Percentiles rank a stretch among this genome's conserved stretches.
These are phyloP conservation scores for Chiroxiphia lanceolata DNA, from an alignment of 2,797 vertebrate genomes.

Conservation along the genomic window DNA sequence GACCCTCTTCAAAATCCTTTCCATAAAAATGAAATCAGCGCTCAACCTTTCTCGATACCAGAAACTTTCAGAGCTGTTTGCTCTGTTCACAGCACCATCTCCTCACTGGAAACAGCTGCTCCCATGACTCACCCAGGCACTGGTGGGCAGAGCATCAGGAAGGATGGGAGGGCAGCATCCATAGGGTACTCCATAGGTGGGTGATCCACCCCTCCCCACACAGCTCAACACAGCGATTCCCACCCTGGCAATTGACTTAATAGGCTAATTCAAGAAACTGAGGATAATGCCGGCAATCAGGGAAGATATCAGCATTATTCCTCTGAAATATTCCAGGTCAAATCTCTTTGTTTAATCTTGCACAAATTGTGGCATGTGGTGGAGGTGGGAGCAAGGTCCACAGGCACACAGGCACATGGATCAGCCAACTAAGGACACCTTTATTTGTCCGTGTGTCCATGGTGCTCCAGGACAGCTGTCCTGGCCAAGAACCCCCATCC, in stretches of 20 bases:
- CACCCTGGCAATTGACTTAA: neutral
- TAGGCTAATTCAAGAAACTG: neutral
- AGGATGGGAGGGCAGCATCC: neutral
- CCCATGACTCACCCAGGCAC: accelerated
- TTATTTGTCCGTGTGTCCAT: neutral
- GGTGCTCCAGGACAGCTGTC: neutral
- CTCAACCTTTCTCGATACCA: neutral
- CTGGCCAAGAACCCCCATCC: neutral
- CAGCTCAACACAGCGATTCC: neutral
- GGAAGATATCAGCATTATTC: neutral
- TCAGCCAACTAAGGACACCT: neutral
- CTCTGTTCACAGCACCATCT: neutral
- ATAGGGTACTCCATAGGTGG: accelerated
- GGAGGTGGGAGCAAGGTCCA: neutral
- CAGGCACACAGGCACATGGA: neutral
- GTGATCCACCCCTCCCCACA: neutral
- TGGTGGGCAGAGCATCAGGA: neutral
- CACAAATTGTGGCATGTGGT: neutral
- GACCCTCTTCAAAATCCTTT: neutral
- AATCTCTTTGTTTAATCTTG: neutral
- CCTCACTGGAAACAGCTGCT: neutral
- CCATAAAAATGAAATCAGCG: neutral
- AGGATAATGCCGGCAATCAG: neutral
- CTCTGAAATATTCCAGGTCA: neutral
- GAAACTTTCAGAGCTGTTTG: neutral